Evolutionary conservation across 1,140 invertebrate genomes (phyloP), one percentile per base, ranked within the genome.

Genomic region (Coelopa frigida): DNA sequence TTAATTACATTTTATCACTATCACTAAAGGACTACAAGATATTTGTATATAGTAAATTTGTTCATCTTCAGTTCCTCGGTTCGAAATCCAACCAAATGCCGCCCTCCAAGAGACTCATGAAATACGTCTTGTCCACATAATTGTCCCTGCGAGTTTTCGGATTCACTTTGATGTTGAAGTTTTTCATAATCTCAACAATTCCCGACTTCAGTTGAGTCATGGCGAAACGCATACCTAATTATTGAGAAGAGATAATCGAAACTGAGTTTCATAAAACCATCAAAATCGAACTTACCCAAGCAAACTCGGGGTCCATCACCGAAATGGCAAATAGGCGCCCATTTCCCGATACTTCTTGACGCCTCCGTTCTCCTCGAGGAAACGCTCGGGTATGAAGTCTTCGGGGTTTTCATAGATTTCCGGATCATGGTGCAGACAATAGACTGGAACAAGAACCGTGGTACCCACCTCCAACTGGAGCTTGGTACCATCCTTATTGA

Each of bases 311-410:
- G 73, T 11, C 80, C 80, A 37, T 76, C 78, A 18, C 78, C 78
- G 59, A 83, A 82, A 3, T 79, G 23, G 76, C 22, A 80, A 50
- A 51, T 70, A 80, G 0, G 68, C 61, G 23, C 62, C 72, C 4
- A 62, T 64, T 24, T 67, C 51, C 37, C 69, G 60, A 39, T 71
- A 60, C 10, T 48, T 37, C 12, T 63, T 60, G 18, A 68, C 57
- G 15, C 52, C 49, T 32, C 46, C 52, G 44, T 71, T 65, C 40
- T 70, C 70, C 4, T 69, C 63, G 10, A 70, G 54, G 56, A 85
- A 86, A 44, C 82, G 65, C 42, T 85, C 79, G 0, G 84, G 84
- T 53, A 76, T 70, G 53, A 80, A 87, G 5, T 56, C 52, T 12
- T 82, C 72, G 0, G 83, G 82, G 17, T 85, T 70, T 5, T 75